Evolutionary conservation across 1,140 invertebrate species (phyloP).

Genomic region (silkworm (Bombyx mori)): ASM3026992v2 NC_085130.1:2871501-2872000

Average conservation of each 20-base stretch:
- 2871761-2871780: too few species aligned
- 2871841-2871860: too few species aligned
- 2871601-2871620: constrained; percentile 43
- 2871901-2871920: neutral
- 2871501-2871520: too few species aligned
- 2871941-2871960: neutral
- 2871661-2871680: constrained; percentile 47
- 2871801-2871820: neutral
- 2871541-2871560: too few species aligned
- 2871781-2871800: constrained; percentile 1
- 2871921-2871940: neutral
- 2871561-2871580: too few species aligned
- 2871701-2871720: constrained; percentile 19
- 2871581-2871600: neutral
- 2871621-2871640: constrained; percentile 34
- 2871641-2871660: constrained; percentile 19
- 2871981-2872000: too few species aligned
- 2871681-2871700: constrained; percentile 29
- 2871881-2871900: too few species aligned
- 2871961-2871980: too few species aligned
- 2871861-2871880: too few species aligned
- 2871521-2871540: too few species aligned
- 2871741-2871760: constrained; percentile 6
- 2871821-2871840: too few species aligned
- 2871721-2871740: neutral